phyloP scores from a whole-genome alignment of 1,140 invertebrate species.

The Oncopodura yosiiana region DNA sequence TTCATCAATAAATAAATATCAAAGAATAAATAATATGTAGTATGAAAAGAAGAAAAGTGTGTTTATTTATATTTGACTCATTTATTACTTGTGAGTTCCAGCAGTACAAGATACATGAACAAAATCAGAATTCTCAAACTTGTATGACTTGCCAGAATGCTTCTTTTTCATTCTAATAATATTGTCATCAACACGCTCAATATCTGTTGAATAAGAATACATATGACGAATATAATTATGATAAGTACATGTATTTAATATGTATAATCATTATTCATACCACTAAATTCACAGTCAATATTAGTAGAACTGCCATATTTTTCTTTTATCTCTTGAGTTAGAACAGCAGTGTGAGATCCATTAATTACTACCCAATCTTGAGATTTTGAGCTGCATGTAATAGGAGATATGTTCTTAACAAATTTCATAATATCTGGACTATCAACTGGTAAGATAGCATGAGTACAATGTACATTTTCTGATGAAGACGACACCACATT shows the following conservation, averaged over 20 bases:
- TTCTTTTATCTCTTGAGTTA: conserved; percentile 36
- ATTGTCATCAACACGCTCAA: conserved; percentile 51
- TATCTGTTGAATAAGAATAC: conserved; percentile 44
- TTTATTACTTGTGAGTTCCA: conserved; percentile 27
- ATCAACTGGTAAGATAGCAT: conserved; percentile 53
- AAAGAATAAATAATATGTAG: not conserved
- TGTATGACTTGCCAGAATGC: conserved; percentile 49
- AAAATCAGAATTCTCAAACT: conserved; percentile 53
- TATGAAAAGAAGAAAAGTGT: not conserved
- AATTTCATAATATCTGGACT: conserved; percentile 59
- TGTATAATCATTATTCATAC: conserved; percentile 32
- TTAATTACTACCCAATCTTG: conserved; percentile 46
- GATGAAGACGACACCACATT: too few relatives aligned
- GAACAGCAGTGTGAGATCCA: conserved; percentile 37
- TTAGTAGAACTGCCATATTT: conserved; percentile 40
- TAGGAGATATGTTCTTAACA: conserved; percentile 48
- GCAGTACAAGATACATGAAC: conserved; percentile 50
- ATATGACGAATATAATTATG: not conserved
- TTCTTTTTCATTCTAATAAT: conserved; percentile 43
- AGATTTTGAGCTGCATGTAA: conserved; percentile 52
- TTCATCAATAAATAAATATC: not conserved
- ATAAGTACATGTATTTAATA: conserved; percentile 8
- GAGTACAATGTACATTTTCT: too few relatives aligned
- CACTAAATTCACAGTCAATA: conserved; percentile 47
- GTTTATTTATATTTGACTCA: not conserved